Evolutionary conservation across 64 coral and sea anemone species (phyloP).

Genomic region (Hydrozoanthus tunicans): DNA sequence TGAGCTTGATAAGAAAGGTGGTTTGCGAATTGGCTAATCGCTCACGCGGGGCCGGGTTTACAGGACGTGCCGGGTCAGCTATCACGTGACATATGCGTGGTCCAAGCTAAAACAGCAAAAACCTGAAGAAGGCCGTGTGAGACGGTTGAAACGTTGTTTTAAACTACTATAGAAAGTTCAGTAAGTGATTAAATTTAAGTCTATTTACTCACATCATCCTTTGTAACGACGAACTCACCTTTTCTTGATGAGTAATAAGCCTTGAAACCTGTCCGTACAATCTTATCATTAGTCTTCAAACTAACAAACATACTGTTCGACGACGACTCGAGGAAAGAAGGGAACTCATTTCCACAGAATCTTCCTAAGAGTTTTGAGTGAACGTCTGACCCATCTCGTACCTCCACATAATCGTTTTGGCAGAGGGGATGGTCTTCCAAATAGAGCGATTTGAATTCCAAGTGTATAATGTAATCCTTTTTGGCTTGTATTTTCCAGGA

Average conservation of each 20-base stretch:
- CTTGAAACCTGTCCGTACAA: constrained; percentile 38
- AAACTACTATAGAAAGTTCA: too few relatives aligned
- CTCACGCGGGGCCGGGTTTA: too few relatives aligned
- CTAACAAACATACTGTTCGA: constrained; percentile 27
- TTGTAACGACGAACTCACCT: neutral
- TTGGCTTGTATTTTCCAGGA: constrained; percentile 38
- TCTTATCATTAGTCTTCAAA: constrained; percentile 38
- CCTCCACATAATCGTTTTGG: constrained; percentile 45
- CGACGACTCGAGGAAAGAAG: constrained; percentile 40
- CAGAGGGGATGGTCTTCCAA: constrained; percentile 48
- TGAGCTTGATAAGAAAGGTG: too few relatives aligned
- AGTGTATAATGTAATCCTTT: constrained; percentile 46
- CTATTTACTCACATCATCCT: too few relatives aligned
- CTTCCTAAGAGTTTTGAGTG: constrained; percentile 26
- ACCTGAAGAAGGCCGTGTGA: too few relatives aligned
- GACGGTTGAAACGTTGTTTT: too few relatives aligned
- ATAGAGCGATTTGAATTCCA: constrained; percentile 50
- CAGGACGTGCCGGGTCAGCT: too few relatives aligned
- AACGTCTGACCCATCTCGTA: constrained; percentile 12
- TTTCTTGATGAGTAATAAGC: constrained; percentile 41
- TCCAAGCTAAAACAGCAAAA: too few relatives aligned
- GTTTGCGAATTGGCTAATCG: too few relatives aligned
- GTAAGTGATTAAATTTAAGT: too few relatives aligned
- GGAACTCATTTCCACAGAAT: constrained; percentile 47
- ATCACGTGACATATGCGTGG: too few relatives aligned